phyloP scores from a whole-genome alignment of 1,140 invertebrate species.

The Drosophila elegans region DNA sequence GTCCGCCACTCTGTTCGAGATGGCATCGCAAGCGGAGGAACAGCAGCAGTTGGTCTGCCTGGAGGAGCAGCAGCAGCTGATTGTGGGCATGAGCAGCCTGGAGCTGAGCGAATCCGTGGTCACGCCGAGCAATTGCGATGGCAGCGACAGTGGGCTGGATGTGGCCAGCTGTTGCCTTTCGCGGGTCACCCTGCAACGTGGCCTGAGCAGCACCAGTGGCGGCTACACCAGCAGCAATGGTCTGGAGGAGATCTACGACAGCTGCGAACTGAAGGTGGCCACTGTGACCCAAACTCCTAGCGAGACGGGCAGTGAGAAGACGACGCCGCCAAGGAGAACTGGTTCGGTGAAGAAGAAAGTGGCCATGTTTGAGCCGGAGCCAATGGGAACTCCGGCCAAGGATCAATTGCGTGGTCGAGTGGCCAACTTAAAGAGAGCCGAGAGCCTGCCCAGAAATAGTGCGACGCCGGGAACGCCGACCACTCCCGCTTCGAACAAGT shows the following conservation, averaged over 20 bases:
- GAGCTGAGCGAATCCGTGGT: constrained; percentile 55
- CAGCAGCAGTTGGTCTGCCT: constrained; percentile 38
- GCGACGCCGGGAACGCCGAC: constrained; percentile 69
- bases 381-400: constrained; percentile 30
- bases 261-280: constrained; percentile 88
- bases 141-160: constrained; percentile 92
- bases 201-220: constrained; percentile 87
- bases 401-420: constrained; percentile 64
- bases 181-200: constrained; percentile 80
- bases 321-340: constrained; percentile 56
- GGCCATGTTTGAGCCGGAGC: constrained; percentile 73
- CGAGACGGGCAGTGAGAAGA: constrained; percentile 89
- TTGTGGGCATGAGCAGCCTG: constrained; percentile 60
- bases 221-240: constrained; percentile 88
- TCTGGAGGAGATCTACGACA: constrained; percentile 86
- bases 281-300: constrained; percentile 86
- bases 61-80: constrained; percentile 70
- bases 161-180: constrained; percentile 86
- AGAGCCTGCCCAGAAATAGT: constrained; percentile 86
- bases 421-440: constrained; percentile 85
- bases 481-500: constrained; percentile 23
- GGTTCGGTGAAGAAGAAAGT: constrained; percentile 78
- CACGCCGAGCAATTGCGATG: constrained; percentile 85
- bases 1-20: constrained; percentile 70
- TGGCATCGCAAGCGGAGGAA: constrained; percentile 50